These are phyloP conservation scores for Bovichtus diacanthus DNA, from an alignment of 2,797 vertebrate species.

Conservation along the genomic window DNA sequence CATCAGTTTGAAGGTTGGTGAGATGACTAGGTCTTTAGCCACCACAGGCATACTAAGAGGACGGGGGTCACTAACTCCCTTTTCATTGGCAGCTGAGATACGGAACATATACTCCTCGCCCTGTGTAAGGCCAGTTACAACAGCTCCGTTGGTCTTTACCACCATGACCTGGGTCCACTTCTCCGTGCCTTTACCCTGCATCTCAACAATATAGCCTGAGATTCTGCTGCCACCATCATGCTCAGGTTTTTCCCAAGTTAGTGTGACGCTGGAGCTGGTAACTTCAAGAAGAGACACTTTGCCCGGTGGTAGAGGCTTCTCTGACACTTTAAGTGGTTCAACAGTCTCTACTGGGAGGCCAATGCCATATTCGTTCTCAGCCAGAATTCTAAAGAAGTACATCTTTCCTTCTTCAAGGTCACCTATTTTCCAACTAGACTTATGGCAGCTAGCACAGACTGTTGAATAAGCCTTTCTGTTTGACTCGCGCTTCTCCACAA, in stretches of 20 bases:
- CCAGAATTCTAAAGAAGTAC: constrained; percentile 97
- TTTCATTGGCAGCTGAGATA: constrained; percentile 95
- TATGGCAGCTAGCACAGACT: constrained; percentile 94
- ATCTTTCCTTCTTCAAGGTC: constrained; percentile 94
- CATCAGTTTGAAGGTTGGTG: constrained; percentile 91
- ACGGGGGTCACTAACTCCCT: constrained; percentile 96
- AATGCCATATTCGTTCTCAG: constrained; percentile 97
- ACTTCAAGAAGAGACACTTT: constrained; percentile 95
- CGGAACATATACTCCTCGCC: constrained; percentile 98
- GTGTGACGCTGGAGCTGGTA: constrained; percentile 91
- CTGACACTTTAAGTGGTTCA: constrained; percentile 94
- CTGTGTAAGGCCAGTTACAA: constrained; percentile 92
- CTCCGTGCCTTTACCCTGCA: constrained; percentile 97
- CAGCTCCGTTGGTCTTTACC: constrained; percentile 92
- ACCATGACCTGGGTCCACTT: constrained; percentile 94
- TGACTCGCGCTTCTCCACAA: constrained; percentile 97
- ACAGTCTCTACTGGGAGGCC: constrained; percentile 96
- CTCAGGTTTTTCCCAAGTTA: constrained; percentile 98
- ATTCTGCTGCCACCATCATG: constrained; percentile 98
- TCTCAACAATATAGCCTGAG: constrained; percentile 96
- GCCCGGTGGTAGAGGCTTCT: constrained; percentile 95
- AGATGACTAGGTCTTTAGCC: constrained; percentile 95
- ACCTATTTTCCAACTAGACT: constrained; percentile 96
- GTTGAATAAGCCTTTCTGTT: constrained; percentile 97
- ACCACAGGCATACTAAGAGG: constrained; percentile 92